phyloP scores from a whole-genome alignment of 2,888 invertebrate genomes.

The Polydrusus pterygomalis region DNA sequence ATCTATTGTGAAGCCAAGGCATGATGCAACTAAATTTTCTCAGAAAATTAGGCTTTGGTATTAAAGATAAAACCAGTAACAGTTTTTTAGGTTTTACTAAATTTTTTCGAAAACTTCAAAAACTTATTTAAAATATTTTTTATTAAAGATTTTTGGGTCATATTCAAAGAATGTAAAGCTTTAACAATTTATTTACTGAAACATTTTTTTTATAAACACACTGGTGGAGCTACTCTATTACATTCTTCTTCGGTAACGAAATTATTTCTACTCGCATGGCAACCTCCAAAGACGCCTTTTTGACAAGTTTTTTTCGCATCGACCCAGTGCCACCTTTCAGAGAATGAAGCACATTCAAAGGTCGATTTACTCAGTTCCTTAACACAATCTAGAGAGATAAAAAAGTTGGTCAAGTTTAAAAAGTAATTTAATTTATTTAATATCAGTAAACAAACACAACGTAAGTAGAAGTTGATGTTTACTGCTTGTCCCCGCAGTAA shows the following conservation, averaged over 20 bases:
- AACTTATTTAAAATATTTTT: too few relatives aligned
- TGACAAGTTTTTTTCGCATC: background rate
- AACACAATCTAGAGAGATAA: background rate
- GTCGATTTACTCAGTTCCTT: background rate
- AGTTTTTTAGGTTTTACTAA: too few relatives aligned
- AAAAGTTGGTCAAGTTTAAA: background rate
- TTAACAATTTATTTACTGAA: too few relatives aligned
- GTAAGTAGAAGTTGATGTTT: too few relatives aligned
- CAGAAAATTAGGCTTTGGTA: too few relatives aligned
- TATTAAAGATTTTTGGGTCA: too few relatives aligned
- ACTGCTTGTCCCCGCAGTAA: too few relatives aligned
- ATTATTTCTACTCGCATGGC: conserved; percentile 48
- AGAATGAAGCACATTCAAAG: background rate
- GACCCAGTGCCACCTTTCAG: conserved; percentile 7
- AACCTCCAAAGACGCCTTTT: conserved; percentile 48
- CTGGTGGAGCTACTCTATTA: conserved; percentile 36
- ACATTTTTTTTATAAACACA: conserved; percentile 9
- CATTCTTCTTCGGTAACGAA: conserved; percentile 46
- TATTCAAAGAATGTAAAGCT: too few relatives aligned
- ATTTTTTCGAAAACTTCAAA: too few relatives aligned
- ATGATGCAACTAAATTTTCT: too few relatives aligned
- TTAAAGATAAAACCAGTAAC: too few relatives aligned
- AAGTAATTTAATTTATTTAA: background rate
- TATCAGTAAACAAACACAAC: too few relatives aligned
- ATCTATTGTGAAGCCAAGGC: background rate